Percentiles rank a stretch among this genome's conserved stretches.
phyloP scores from a whole-genome alignment of 1,140 invertebrate genomes.

The Calosoma granatense region DNA sequence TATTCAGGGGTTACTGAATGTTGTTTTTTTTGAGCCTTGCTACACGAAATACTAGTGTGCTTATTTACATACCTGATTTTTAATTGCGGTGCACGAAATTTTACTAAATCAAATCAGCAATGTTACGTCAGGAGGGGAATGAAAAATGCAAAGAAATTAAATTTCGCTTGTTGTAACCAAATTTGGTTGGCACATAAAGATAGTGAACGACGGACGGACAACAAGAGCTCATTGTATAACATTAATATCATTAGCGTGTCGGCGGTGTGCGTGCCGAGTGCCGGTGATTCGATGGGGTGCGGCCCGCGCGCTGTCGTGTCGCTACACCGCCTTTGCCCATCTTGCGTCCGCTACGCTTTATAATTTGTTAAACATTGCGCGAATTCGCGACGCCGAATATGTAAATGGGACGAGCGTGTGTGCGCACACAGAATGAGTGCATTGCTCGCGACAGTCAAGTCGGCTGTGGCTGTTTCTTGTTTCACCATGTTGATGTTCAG shows the following conservation, averaged over 20 bases:
- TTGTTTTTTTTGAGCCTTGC: not conserved
- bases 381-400: slow-evolving; percentile 2
- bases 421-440: not conserved
- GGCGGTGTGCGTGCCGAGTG: not conserved
- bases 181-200: not conserved
- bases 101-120: not conserved
- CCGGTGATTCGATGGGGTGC: not conserved
- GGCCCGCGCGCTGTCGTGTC: not conserved
- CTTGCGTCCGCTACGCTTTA: slow-evolving; percentile 3
- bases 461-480: too few species aligned
- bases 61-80: not conserved
- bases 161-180: not conserved
- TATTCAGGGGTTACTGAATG: not conserved
- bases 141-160: slow-evolving; percentile 2
- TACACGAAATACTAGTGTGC: too few species aligned
- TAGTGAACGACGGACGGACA: not conserved
- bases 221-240: slow-evolving; percentile 1
- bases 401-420: not conserved
- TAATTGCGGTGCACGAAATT: slow-evolving; percentile 4
- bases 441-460: not conserved
- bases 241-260: not conserved
- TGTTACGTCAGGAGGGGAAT: not conserved
- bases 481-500: too few species aligned
- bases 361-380: slow-evolving; percentile 5
- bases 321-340: not conserved